A percentile compares a stretch with the other conserved stretches of the same genome.
Evolutionary conservation across 1,140 invertebrate species (phyloP).

Genomic region (Zaprionus tsacasi): DNA sequence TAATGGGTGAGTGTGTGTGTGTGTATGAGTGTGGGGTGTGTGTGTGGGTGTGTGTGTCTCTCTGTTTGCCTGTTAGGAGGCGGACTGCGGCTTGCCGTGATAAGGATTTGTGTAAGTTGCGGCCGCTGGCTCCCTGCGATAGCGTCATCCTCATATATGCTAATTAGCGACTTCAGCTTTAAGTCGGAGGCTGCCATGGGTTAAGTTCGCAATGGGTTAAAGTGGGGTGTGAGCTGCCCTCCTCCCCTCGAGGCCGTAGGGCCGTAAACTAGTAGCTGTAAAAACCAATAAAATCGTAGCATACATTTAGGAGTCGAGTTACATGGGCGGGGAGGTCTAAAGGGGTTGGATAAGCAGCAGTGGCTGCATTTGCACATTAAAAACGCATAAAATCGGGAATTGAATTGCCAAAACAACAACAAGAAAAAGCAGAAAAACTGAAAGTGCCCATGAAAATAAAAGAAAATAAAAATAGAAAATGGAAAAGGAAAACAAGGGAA

Average conservation of each 20-base stretch:
- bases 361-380: constrained; percentile 73
- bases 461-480: neutral
- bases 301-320: constrained; percentile 74
- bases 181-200: constrained; percentile 19
- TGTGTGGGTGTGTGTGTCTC: constrained; percentile 2
- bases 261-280: constrained; percentile 55
- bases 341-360: constrained; percentile 57
- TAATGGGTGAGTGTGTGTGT: constrained; percentile 4
- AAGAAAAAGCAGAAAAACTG: constrained; percentile 48
- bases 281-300: constrained; percentile 68
- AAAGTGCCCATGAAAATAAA: constrained; percentile 69
- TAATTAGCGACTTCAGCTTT: constrained; percentile 66
- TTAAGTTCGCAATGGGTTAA: neutral
- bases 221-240: neutral
- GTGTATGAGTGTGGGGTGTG: constrained; percentile 15
- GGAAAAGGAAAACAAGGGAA: constrained; percentile 18
- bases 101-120: constrained; percentile 61
- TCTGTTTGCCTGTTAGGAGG: constrained; percentile 27
- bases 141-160: constrained; percentile 56
- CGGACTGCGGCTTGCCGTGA: constrained; percentile 27
- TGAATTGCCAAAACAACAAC: constrained; percentile 48
- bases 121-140: constrained; percentile 31
- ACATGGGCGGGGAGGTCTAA: constrained; percentile 10
- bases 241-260: neutral
- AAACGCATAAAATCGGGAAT: constrained; percentile 73